Evolutionary conservation across 2,113 vertebrate genomes (phyloP), one percentile per base, ranked within the genome.

Genomic region (Forbesichthys agassizii): DNA sequence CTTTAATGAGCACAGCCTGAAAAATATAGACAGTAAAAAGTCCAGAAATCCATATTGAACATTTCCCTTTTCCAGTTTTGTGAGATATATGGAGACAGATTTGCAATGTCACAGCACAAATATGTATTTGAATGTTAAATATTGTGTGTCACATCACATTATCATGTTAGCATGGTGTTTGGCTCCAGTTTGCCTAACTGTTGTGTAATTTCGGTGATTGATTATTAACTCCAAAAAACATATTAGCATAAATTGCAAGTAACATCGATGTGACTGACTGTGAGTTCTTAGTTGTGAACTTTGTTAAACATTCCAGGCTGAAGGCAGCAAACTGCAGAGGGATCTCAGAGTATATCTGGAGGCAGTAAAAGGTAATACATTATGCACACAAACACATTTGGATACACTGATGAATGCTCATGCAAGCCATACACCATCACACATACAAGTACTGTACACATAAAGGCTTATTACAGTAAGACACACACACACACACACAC

Each of bases 311-410:
- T 86, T 52, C 9, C 87, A 99, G 98, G 65, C 93, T 0, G 97
- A 98, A 89, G 98, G 97, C 65, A 93, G 86, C 11, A 96, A 96
- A 86, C 93, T 99, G 74, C 98, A 99, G 90, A 97, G 95, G 79
- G 96, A 99, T 80, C 94, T 99, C 1, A 90, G 96, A 58, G 95
- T 94, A n/a, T 98, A 99, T 78, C 74, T 98, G 84, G 88, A 96
- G 36, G 95, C 97, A 0, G 94, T 98, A 13, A 98, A 98, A 96
- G 94, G 98, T 98, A 80, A 88, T 3, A 60, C 10, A 51, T 3
- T 6, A 4, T 1, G n/a, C 13, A 61, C 27, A 57, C 6, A n/a
- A 4, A 59, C 53, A 54, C 13, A 33, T 46, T 3, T 33, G 56
- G 12, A 18, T 55, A n/a, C 53, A 55, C 12, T 6, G 1, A 55